A percentile compares a stretch with the other conserved stretches of the same genome.
These are phyloP conservation scores for Manduca sexta DNA, from an alignment of 1,140 invertebrate species.

Conservation along the genomic window DNA sequence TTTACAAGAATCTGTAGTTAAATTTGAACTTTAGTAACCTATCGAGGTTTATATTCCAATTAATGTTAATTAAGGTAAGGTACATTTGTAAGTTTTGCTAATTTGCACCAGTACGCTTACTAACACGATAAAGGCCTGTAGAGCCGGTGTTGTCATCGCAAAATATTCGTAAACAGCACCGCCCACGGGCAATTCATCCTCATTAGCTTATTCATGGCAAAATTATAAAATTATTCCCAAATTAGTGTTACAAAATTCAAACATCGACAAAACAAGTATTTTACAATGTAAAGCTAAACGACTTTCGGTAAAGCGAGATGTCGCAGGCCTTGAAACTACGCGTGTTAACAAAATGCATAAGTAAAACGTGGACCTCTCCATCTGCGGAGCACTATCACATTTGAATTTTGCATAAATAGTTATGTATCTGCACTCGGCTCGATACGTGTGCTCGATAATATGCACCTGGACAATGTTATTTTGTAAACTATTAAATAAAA, in stretches of 20 bases:
- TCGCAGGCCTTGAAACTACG: slow-evolving; percentile 49
- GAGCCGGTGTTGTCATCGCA: too few species aligned
- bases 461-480: too few species aligned
- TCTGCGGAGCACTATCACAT: slow-evolving; percentile 26
- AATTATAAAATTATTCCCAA: slow-evolving; percentile 21
- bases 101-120: too few species aligned
- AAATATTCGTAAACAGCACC: too few species aligned
- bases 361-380: slow-evolving; percentile 22
- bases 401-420: slow-evolving; percentile 28
- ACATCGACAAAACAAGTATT: slow-evolving; percentile 36
- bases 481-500: too few species aligned
- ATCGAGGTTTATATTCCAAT: too few species aligned
- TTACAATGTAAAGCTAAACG: slow-evolving; percentile 50
- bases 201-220: slow-evolving; percentile 22
- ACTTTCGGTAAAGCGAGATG: slow-evolving; percentile 55
- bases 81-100: too few species aligned
- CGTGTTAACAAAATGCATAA: slow-evolving; percentile 40
- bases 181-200: slow-evolving; percentile 6
- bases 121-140: too few species aligned
- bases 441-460: too few species aligned
- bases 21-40: too few species aligned
- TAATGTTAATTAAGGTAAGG: too few species aligned
- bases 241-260: slow-evolving; percentile 26
- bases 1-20: too few species aligned
- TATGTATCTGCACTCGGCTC: not conserved